Evolutionary conservation across 2,888 invertebrate genomes (phyloP), one percentile per base, ranked within the genome.

Genomic region (Drosophila phalerata): DNA sequence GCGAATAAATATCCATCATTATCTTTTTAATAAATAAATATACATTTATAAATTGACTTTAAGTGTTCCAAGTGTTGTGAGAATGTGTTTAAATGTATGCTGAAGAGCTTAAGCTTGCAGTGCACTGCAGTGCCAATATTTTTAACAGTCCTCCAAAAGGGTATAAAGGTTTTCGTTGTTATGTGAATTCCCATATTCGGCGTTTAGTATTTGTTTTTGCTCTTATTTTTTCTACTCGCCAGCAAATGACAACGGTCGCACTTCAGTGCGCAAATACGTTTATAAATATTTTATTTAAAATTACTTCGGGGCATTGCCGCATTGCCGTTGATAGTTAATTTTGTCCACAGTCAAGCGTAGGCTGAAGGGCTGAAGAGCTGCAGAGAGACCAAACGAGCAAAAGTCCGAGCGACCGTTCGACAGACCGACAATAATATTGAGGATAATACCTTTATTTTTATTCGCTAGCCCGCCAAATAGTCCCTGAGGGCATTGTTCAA

Each of bases 261-360:
- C 84, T 79, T 83, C 67, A 71, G 68, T 86, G 87, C 85, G 66
- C 82, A 90, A 89, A 84, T 86, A 82, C 79, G 69, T 81, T 88
- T 81, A 86, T 91, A 90, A 89, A 88, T 90, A 80, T 87, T 89
- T 91, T 86, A 91, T 90, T 78, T 80, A 71, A 90, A 88, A 90
- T 86, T 90, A 83, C 91, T 79, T 81, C 67, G 68, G 85, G 83
- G 90, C 77, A 80, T 79, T 83, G 83, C 71, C 75, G 75, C 69
- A 65, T 67, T 69, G 68, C 80, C 63, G 83, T 74, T 73, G 90
- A 86, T 83, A 88, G 84, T 88, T 89, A 89, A 85, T 89, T 89
- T 85, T 72, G 85, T 83, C 82, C 85, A 64, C 64, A 58, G 58
- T 13, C 48, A 48, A 43, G 57, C 68, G 71, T 63, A 73, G 81